Base-by-base conservation (phyloP, 1,140 invertebrate species). In the Adoxophyes honmai region DNA sequence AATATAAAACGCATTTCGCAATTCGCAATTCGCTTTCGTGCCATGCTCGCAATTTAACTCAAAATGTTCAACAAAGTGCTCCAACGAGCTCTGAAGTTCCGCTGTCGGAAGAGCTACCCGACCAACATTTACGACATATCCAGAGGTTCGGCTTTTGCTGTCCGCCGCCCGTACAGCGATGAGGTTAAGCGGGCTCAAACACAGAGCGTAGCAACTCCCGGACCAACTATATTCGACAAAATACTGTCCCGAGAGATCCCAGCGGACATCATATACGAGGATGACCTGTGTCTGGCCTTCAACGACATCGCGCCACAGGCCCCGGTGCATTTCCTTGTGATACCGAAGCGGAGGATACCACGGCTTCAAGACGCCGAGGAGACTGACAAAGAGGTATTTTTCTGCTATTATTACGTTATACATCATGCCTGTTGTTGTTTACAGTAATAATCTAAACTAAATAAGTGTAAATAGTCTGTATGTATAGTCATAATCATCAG, bases 281-380 rank as follows among this genome's bases (percentile, higher is more conserved):
- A 96, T 90, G 93, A 95, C 10, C 66, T 93, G 79, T 95, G 94
- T 78, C 76, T 97, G 11, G 96, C 95, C 9, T 96, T 97, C 75
- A 92, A 94, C 66, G 95, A 96, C 85, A 86, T 96, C 4, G 87
- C 86, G 37, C 94, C 95, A 0, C 94, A 95, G 73, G 95, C 95
- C 7, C 95, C 96, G 0, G 91, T 93, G 0, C 96, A 97, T 88
- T 96, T 97, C 73, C 85, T 97, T 0, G 95, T 97, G 0, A 95
- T 97, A 76, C 96, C 96, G 0, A 95, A 94, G 68, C 92, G 92
- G 59, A 88, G 90, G 33, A 94, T 95, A 58, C 60, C 90, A 0
- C 90, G 90, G 65, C 68, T 95, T 5, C 90, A 92, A 28, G 89
- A 91, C 37, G 91, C 84, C 4, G 76, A 78, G 34, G 66, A 68